phyloP scores from a whole-genome alignment of 2,888 invertebrate species.

The Epinotia ramella region DNA sequence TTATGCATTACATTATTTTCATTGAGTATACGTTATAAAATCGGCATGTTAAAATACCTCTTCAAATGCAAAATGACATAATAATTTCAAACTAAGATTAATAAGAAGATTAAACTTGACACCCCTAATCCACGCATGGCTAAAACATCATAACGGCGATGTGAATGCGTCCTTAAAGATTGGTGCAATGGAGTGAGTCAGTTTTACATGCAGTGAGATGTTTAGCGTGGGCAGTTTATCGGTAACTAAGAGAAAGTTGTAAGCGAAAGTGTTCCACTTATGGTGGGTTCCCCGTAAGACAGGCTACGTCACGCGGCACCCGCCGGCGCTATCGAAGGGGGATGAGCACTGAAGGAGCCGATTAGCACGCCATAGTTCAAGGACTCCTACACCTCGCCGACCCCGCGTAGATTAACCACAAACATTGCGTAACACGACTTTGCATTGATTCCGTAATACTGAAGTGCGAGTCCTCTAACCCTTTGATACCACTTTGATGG shows the following conservation, averaged over 20 bases:
- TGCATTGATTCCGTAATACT: conserved; percentile 20
- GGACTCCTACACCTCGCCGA: conserved; percentile 56
- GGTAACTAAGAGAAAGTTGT: conserved; percentile 20
- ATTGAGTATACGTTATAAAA: not conserved
- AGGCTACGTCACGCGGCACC: conserved; percentile 46
- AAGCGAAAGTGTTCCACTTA: conserved; percentile 40
- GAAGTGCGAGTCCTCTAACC: not conserved
- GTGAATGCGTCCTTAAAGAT: not conserved
- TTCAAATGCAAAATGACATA: too few relatives aligned
- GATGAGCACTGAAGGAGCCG: conserved; percentile 53
- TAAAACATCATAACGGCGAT: not conserved
- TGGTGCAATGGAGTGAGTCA: not conserved
- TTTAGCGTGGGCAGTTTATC: not conserved
- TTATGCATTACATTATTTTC: not conserved
- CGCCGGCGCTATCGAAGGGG: conserved; percentile 32
- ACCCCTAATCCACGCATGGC: too few relatives aligned
- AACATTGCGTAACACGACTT: conserved; percentile 19
- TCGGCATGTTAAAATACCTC: not conserved
- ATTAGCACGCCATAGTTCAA: conserved; percentile 79
- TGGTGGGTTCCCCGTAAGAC: conserved; percentile 18
- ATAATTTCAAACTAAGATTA: too few relatives aligned
- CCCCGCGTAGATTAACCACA: conserved; percentile 21
- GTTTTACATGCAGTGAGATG: not conserved
- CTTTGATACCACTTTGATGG: conserved; percentile 1
- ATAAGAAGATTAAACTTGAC: too few relatives aligned